Percentiles rank a stretch among this genome's conserved stretches.
Evolutionary conservation across 2,888 invertebrate species (phyloP).

Genomic region (Schizotus pectinicornis): DNA sequence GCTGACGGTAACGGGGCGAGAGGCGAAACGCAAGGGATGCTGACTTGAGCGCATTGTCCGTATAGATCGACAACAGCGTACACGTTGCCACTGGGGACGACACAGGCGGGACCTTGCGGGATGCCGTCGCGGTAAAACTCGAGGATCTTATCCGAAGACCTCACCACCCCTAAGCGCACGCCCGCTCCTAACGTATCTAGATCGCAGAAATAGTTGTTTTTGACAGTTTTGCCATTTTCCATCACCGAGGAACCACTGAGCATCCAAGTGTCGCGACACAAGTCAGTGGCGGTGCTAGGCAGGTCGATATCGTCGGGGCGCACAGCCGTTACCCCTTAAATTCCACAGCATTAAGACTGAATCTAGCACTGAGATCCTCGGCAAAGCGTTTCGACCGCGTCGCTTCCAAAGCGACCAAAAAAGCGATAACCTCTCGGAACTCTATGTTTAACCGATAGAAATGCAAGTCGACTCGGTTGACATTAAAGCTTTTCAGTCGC

Average conservation of each 20-base stretch:
- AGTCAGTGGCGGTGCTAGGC: conserved; percentile 89
- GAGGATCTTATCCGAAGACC: conserved; percentile 80
- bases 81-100: conserved; percentile 77
- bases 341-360: too few species aligned
- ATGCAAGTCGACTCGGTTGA: too few species aligned
- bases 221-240: conserved; percentile 85
- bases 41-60: conserved; percentile 93
- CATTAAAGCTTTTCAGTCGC: too few species aligned
- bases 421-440: too few species aligned
- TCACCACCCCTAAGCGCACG: conserved; percentile 85
- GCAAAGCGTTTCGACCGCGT: too few species aligned
- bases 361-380: too few species aligned
- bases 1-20: conserved; percentile 44
- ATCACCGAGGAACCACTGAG: conserved; percentile 90
- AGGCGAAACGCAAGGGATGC: conserved; percentile 54
- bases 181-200: conserved; percentile 81
- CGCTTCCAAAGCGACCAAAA: too few species aligned
- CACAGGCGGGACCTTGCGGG: conserved; percentile 86
- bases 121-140: conserved; percentile 88
- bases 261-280: conserved; percentile 91
- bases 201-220: conserved; percentile 85
- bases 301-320: conserved; percentile 87
- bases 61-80: conserved; percentile 96
- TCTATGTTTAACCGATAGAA: too few species aligned
- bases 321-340: conserved; percentile 82